Conservation (phyloP, 1,140 invertebrate species). For the Phymorhynchus buccinoides region DNA sequence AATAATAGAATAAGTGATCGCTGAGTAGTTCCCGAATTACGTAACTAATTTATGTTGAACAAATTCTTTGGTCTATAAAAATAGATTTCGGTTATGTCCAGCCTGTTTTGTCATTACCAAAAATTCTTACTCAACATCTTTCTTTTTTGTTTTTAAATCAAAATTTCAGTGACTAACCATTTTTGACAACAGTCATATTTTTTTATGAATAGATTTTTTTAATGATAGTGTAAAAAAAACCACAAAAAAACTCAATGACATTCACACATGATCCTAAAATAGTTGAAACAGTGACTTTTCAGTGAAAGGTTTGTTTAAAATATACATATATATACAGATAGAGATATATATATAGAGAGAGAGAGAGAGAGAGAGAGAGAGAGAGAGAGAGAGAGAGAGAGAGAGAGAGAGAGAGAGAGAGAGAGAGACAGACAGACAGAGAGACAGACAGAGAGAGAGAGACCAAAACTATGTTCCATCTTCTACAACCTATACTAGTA, state of each 20-base stretch:
- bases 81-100: too few relatives aligned
- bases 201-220: not conserved
- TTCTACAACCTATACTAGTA: too few relatives aligned
- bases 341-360: too few relatives aligned
- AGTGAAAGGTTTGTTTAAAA: not conserved
- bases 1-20: too few relatives aligned
- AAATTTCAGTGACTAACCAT: not conserved
- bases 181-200: not conserved
- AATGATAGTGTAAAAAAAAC: not conserved
- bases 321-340: too few relatives aligned
- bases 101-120: too few relatives aligned
- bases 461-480: not conserved
- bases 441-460: not conserved
- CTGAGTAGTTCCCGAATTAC: too few relatives aligned
- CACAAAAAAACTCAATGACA: not conserved
- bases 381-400: not conserved
- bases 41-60: too few relatives aligned
- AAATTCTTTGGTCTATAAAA: too few relatives aligned
- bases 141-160: too few relatives aligned
- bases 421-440: not conserved
- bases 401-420: not conserved
- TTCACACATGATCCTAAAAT: not conserved
- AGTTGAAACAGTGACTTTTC: not conserved
- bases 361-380: not conserved
- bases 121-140: too few relatives aligned